Conservation (phyloP, 2,113 vertebrate species). For the Amblyornis subalaris region DNA sequence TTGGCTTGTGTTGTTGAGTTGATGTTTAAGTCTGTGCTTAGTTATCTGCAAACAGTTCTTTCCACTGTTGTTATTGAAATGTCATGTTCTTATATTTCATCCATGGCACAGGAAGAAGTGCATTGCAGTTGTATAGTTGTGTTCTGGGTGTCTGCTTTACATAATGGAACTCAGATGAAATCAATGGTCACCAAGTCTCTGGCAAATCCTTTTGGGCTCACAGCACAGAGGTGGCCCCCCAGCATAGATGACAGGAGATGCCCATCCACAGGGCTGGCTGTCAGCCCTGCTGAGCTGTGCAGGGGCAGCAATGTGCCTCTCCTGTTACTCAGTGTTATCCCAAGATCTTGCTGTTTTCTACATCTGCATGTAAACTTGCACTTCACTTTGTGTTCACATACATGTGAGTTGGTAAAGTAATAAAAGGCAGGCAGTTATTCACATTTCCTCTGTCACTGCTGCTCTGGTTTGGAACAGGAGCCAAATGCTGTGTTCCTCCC, state of each 20-base stretch:
- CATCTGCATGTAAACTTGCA: not conserved
- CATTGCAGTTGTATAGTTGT: not conserved
- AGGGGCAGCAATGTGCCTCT: not conserved
- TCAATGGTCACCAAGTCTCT: not conserved
- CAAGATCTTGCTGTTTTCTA: not conserved
- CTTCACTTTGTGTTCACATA: not conserved
- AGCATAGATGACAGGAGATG: not conserved
- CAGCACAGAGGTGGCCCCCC: not conserved
- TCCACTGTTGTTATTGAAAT: not conserved
- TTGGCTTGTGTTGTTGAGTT: not conserved
- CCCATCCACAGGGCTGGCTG: not conserved
- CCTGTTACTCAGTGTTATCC: not conserved
- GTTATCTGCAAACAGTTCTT: not conserved
- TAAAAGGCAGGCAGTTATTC: not conserved
- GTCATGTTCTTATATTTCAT: not conserved
- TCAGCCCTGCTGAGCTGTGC: not conserved
- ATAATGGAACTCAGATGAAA: not conserved
- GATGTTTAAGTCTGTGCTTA: not conserved
- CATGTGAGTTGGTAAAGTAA: not conserved
- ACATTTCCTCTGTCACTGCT: fast-evolving
- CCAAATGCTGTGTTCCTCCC: not conserved
- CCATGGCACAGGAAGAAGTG: not conserved
- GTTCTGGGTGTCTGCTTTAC: not conserved
- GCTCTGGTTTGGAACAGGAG: not conserved
- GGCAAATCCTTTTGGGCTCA: not conserved